Evolutionary conservation across 2,888 invertebrate genomes (phyloP).

Genomic region (Oscheius sp.): DNA sequence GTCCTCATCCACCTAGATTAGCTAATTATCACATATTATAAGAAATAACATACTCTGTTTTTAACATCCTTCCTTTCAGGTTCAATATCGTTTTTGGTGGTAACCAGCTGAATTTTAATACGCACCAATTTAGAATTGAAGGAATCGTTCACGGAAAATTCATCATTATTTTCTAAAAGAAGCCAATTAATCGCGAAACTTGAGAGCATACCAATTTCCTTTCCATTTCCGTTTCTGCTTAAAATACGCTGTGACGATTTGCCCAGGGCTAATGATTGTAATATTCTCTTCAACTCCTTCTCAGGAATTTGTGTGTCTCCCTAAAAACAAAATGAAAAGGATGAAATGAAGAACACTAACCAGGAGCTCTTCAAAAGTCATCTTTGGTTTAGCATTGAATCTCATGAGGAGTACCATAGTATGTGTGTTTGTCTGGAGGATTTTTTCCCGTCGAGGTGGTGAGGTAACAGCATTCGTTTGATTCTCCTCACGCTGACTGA

Average conservation of each 20-base stretch:
- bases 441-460: slow-evolving; percentile 61
- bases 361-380: slow-evolving; percentile 83
- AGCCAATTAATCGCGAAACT: background rate
- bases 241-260: slow-evolving; percentile 77
- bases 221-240: slow-evolving; percentile 79
- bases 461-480: slow-evolving; percentile 31
- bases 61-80: slow-evolving; percentile 98
- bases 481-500: slow-evolving; percentile 36
- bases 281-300: slow-evolving; percentile 91
- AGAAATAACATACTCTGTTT: slow-evolving; percentile 76
- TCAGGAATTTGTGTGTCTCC: slow-evolving; percentile 98
- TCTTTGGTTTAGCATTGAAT: slow-evolving; percentile 90
- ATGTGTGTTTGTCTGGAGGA: slow-evolving; percentile 85
- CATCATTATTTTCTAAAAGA: slow-evolving; percentile 43
- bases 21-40: background rate
- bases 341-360: slow-evolving; percentile 36
- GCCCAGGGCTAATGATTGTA: slow-evolving; percentile 97
- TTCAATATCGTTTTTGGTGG: slow-evolving; percentile 87
- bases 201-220: slow-evolving; percentile 80
- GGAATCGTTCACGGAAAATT: slow-evolving; percentile 86
- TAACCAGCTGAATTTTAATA: slow-evolving; percentile 77
- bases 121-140: slow-evolving; percentile 97
- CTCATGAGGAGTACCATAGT: slow-evolving; percentile 95
- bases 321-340: slow-evolving; percentile 79
- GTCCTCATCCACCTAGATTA: slow-evolving; percentile 87